Conservation (phyloP, 2,113 vertebrate species). For the Tragelaphus imberbis region DNA sequence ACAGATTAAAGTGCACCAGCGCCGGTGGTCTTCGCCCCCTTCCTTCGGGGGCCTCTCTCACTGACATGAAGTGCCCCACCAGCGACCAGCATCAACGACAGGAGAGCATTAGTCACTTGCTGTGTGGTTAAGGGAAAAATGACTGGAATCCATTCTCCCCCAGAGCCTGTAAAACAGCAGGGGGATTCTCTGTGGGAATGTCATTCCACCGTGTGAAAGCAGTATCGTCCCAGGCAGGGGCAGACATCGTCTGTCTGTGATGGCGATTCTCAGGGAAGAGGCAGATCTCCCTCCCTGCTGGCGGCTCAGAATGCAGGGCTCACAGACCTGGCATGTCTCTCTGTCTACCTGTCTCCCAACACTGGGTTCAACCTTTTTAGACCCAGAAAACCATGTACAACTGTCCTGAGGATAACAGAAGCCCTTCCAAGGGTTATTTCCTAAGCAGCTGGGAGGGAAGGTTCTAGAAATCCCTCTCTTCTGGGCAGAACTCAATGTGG, state of each 20-base stretch:
- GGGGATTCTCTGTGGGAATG: slow-evolving; percentile 70
- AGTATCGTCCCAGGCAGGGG: slow-evolving; percentile 66
- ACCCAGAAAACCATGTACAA: not conserved
- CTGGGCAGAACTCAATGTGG: slow-evolving; percentile 25
- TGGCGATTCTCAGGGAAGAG: slow-evolving; percentile 60
- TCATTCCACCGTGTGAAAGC: slow-evolving; percentile 74
- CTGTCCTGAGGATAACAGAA: not conserved
- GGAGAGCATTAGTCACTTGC: slow-evolving; percentile 80
- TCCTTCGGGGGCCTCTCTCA: slow-evolving; percentile 66
- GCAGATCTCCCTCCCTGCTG: slow-evolving; percentile 55
- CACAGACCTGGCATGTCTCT: slow-evolving; percentile 1
- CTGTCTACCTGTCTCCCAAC: not conserved
- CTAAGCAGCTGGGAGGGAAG: not conserved
- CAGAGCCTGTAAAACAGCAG: slow-evolving; percentile 78
- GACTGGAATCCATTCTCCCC: slow-evolving; percentile 82
- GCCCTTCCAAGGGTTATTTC: not conserved
- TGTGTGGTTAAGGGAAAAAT: slow-evolving; percentile 82
- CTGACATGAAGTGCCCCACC: slow-evolving; percentile 70
- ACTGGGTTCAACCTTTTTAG: not conserved
- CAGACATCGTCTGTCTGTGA: slow-evolving; percentile 71
- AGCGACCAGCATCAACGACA: slow-evolving; percentile 44
- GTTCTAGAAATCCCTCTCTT: not conserved
- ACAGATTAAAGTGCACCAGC: slow-evolving; percentile 63
- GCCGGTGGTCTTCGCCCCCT: slow-evolving; percentile 75
- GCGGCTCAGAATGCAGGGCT: slow-evolving; percentile 17